Evolutionary conservation across 2,113 vertebrate genomes (phyloP).

Genomic region (Salvelinus namaycush): DNA sequence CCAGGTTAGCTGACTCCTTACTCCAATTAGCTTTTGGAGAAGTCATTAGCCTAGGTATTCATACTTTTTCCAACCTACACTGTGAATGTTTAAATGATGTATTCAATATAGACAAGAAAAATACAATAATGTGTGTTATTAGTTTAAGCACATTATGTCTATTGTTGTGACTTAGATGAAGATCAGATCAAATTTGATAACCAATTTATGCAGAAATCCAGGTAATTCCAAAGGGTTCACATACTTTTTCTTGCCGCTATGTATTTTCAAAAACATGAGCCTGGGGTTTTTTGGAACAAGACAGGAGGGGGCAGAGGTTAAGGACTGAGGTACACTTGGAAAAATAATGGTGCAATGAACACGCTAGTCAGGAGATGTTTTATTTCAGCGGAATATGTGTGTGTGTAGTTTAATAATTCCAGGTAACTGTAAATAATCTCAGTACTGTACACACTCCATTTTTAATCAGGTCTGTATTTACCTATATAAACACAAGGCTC

Average conservation of each 20-base stretch:
- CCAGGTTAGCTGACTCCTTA: too few species aligned
- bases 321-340: constrained; percentile 35
- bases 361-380: constrained; percentile 30
- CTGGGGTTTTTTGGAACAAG: not conserved
- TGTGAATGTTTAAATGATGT: too few species aligned
- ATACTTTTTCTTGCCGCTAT: not conserved
- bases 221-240: too few species aligned
- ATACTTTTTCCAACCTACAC: too few species aligned
- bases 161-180: too few species aligned
- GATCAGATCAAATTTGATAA: too few species aligned
- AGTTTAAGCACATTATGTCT: too few species aligned
- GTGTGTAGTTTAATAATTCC: constrained; percentile 43
- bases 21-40: too few species aligned
- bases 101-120: too few species aligned
- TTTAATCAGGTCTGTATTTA: constrained; percentile 62
- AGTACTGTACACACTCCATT: constrained; percentile 61
- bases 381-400: constrained; percentile 37
- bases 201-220: too few species aligned
- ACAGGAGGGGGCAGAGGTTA: constrained; percentile 20
- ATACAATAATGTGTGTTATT: too few species aligned
- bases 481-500: constrained; percentile 53
- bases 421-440: constrained; percentile 62
- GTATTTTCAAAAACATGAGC: constrained; percentile 9
- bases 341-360: constrained; percentile 40
- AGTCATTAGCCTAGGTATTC: too few species aligned